Percentiles rank a stretch among this genome's conserved stretches.
Conservation (phyloP, 2,888 invertebrate genomes). For the Abrostola tripartita region DNA sequence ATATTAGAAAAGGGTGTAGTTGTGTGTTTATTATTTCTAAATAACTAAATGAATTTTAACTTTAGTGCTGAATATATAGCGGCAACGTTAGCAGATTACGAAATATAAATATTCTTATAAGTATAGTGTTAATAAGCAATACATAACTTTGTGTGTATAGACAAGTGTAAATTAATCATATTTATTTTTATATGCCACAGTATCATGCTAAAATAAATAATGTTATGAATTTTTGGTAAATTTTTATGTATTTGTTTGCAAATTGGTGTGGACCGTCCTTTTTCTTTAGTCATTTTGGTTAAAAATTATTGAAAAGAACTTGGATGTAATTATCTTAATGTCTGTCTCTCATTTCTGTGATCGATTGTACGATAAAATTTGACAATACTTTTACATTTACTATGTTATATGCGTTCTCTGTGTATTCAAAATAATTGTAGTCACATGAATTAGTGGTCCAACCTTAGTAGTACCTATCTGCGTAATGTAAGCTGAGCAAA, state of each 20-base stretch:
- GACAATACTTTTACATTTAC: slow-evolving; percentile 35
- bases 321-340: too few relatives aligned
- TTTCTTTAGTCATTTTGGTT: neutral
- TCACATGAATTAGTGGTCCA: slow-evolving; percentile 2
- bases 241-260: slow-evolving; percentile 33
- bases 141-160: slow-evolving; percentile 25
- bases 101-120: slow-evolving; percentile 18
- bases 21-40: neutral
- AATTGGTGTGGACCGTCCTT: slow-evolving; percentile 8
- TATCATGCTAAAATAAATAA: slow-evolving; percentile 21
- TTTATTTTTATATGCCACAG: slow-evolving; percentile 54
- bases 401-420: neutral
- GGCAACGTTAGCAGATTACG: slow-evolving; percentile 13
- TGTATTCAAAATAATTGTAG: neutral
- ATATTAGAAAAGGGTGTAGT: too few relatives aligned
- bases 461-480: neutral
- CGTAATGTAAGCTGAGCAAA: neutral
- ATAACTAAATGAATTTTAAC: neutral
- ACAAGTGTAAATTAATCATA: slow-evolving; percentile 41
- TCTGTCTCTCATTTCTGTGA: slow-evolving; percentile 10
- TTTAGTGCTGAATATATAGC: slow-evolving; percentile 11
- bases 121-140: slow-evolving; percentile 34
- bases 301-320: too few relatives aligned
- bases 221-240: slow-evolving; percentile 34
- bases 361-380: slow-evolving; percentile 18